Base-by-base conservation (phyloP, 37 sponge, comb jelly and placozoan genomes). In the Hormiphora californensis region DNA sequence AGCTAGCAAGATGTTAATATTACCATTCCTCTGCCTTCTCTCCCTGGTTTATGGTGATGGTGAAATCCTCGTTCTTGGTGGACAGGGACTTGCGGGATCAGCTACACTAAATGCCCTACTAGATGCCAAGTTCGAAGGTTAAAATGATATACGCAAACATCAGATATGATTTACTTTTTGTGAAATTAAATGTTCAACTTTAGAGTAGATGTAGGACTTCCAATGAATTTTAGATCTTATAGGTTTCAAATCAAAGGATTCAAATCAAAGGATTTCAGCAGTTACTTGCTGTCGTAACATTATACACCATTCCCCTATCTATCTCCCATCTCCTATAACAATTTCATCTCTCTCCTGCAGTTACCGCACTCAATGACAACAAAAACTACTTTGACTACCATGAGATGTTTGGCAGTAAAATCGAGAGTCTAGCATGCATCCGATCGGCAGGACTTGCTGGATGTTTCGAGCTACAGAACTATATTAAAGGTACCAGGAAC, bases 31-130 rank as follows among this genome's bases (percentile, higher is more conserved):
- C n/a, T n/a, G n/a, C n/a, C n/a, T n/a, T n/a, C n/a, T n/a, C n/a
- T n/a, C n/a, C n/a, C n/a, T n/a, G n/a, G n/a, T n/a, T n/a, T n/a
- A n/a, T n/a, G n/a, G n/a, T n/a, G n/a, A n/a, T n/a, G n/a, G n/a
- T n/a, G n/a, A n/a, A n/a, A n/a, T n/a, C n/a, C 44, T 73, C n/a
- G 35, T 73, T 1, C 44, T 73, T 2, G 81, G 81, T 43, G 81
- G 81, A 73, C 81, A 73, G 43, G 81, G 81, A 25, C 25, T 73
- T 43, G 81, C 81, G 2, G 81, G 81, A 41, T 73, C 81, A 41
- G 81, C 81, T 19, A 73, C 81, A 39, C 35, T 73, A 43, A 73
- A 43, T 46, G 35, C 81, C 1, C 81, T 73, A 1, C 43, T 27
- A 12, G 81, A 73, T 3, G 41, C 81, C 17, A 9, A 27, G n/a